Percentiles rank a stretch among this genome's conserved stretches.
Conservation (phyloP, 2,888 invertebrate species). For the Aromia moschata region DNA sequence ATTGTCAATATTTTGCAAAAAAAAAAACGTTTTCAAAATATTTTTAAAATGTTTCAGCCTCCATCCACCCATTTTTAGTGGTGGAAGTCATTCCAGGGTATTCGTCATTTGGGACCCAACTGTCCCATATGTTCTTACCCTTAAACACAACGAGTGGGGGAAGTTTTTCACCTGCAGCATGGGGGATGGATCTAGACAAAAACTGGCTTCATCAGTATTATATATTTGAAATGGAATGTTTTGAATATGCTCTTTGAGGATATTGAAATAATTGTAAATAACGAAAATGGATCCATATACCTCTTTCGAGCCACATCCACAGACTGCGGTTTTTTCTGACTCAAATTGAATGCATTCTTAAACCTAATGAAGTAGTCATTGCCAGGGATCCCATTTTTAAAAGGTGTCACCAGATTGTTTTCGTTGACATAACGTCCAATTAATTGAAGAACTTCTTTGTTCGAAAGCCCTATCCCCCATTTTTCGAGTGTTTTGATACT, state of each 20-base stretch:
- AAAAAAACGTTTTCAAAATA: constrained; percentile 47
- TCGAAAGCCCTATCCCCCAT: too few species aligned
- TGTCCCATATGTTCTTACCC: neutral
- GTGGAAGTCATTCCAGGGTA: constrained; percentile 14
- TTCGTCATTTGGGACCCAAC: neutral
- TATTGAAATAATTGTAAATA: constrained; percentile 36
- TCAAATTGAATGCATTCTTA: too few species aligned
- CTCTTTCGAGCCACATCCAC: constrained; percentile 49
- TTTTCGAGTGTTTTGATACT: too few species aligned
- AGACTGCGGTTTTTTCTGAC: constrained; percentile 55
- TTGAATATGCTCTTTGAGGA: constrained; percentile 23
- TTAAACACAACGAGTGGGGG: constrained; percentile 28
- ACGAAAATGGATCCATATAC: constrained; percentile 44
- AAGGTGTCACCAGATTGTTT: too few species aligned
- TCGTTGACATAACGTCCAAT: too few species aligned
- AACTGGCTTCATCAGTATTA: constrained; percentile 3
- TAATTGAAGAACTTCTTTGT: too few species aligned
- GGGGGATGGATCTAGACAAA: constrained; percentile 2
- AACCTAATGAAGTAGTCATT: too few species aligned
- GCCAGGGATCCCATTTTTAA: too few species aligned
- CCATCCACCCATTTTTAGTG: constrained; percentile 44
- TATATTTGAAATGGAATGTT: neutral
- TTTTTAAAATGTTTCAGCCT: constrained; percentile 49
- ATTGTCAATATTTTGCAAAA: constrained; percentile 46
- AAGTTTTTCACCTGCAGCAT: constrained; percentile 34